These are phyloP conservation scores for Leucophenga maculata DNA, from an alignment of 2,888 invertebrate species.

Conservation along the genomic window DNA sequence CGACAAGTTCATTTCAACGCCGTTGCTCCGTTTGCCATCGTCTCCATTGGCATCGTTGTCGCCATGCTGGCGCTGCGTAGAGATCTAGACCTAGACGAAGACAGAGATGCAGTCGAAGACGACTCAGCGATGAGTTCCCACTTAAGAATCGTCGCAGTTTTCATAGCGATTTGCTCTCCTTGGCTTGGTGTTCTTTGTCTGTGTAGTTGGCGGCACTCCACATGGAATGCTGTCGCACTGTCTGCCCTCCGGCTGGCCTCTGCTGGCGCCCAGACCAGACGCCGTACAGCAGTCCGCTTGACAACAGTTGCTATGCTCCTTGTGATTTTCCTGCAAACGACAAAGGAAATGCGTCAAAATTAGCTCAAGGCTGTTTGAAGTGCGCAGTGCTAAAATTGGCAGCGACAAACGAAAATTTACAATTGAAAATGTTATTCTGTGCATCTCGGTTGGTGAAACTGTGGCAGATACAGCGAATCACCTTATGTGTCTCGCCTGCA, in stretches of 20 bases:
- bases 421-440: too few relatives aligned
- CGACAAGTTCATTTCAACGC: constrained; percentile 17
- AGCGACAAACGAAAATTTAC: not conserved
- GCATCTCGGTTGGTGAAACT: too few relatives aligned
- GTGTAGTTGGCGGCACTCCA: constrained; percentile 38
- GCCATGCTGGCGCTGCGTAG: constrained; percentile 15
- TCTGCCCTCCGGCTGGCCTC: constrained; percentile 45
- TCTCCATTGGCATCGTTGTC: constrained; percentile 11
- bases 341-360: constrained; percentile 46
- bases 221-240: constrained; percentile 60
- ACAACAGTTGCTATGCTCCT: not conserved
- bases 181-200: constrained; percentile 11
- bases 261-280: constrained; percentile 18
- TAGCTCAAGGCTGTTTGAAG: constrained; percentile 60
- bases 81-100: constrained; percentile 7
- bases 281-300: constrained; percentile 9
- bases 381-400: constrained; percentile 2
- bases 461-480: not conserved
- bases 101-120: not conserved
- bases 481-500: not conserved
- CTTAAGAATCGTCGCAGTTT: constrained; percentile 55
- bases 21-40: constrained; percentile 1
- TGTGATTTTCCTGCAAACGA: constrained; percentile 8
- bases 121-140: constrained; percentile 64
- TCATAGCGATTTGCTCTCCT: not conserved